phyloP scores from a whole-genome alignment of 1,140 invertebrate genomes.

The Formica selysi region DNA sequence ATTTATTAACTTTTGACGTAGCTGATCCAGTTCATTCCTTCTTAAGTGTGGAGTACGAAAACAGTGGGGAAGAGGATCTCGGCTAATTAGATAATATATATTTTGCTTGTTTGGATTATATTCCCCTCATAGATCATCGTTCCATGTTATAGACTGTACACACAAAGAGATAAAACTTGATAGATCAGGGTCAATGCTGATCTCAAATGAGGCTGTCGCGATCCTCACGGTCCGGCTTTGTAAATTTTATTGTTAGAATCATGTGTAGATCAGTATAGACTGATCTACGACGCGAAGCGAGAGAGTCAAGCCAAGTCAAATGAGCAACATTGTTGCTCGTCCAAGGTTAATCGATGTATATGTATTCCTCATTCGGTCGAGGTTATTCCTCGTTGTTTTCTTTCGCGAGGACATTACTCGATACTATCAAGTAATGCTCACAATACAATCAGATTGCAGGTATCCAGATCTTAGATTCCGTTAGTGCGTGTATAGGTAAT shows the following conservation, averaged over 20 bases:
- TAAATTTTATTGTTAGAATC: too few species aligned
- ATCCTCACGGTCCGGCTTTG: not conserved
- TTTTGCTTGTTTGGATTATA: not conserved
- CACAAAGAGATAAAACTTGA: not conserved
- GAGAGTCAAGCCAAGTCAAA: not conserved
- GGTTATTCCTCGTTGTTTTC: not conserved
- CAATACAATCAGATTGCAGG: not conserved
- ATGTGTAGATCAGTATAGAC: not conserved
- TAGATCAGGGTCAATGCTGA: slow-evolving; percentile 5
- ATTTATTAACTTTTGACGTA: too few species aligned
- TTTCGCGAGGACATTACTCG: not conserved
- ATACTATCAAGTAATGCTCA: not conserved
- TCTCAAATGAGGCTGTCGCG: not conserved
- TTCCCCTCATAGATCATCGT: not conserved
- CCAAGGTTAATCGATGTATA: not conserved
- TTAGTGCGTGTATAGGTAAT: not conserved
- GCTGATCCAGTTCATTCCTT: too few species aligned
- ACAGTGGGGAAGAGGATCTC: too few species aligned
- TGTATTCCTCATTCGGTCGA: not conserved
- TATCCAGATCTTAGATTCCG: not conserved
- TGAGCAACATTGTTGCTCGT: not conserved
- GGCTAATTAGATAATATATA: too few species aligned
- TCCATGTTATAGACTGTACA: not conserved
- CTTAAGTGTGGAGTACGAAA: too few species aligned
- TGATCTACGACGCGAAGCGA: not conserved